A percentile compares a stretch with the other conserved stretches of the same genome.
Evolutionary conservation across 2,888 invertebrate genomes (phyloP).

Genomic region (Bedellia somnulentella): DNA sequence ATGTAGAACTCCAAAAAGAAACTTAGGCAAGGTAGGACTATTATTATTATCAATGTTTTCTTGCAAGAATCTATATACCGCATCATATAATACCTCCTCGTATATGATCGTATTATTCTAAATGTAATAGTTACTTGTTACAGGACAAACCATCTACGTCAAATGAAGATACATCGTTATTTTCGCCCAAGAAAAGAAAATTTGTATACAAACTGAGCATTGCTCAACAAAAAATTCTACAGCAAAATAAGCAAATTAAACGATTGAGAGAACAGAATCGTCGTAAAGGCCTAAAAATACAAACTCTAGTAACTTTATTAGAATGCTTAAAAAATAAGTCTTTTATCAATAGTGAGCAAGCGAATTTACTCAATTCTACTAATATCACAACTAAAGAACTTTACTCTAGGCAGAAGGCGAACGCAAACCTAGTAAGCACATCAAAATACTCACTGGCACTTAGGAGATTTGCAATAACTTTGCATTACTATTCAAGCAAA

Average conservation of each 20-base stretch:
- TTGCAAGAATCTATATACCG: too few species aligned
- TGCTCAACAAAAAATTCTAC: slow-evolving; percentile 5
- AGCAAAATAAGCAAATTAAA: slow-evolving; percentile 5
- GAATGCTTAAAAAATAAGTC: slow-evolving; percentile 4
- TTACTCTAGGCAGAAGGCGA: slow-evolving; percentile 4
- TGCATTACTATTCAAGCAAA: slow-evolving; percentile 17
- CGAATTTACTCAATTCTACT: slow-evolving; percentile 2
- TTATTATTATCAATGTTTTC: too few species aligned
- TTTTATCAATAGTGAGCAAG: slow-evolving; percentile 5
- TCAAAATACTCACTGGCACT: slow-evolving; percentile 9
- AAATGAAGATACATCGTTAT: slow-evolving; percentile 2
- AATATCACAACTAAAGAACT: slow-evolving; percentile 5
- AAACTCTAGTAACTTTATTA: slow-evolving; percentile 1
- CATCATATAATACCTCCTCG: too few species aligned
- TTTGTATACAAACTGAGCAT: slow-evolving; percentile 2
- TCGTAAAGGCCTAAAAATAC: slow-evolving; percentile 5
- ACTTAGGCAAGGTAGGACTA: too few species aligned
- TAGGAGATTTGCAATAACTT: slow-evolving; percentile 14
- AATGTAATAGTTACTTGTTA: too few species aligned
- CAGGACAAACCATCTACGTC: slow-evolving; percentile 2
- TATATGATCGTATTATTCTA: too few species aligned
- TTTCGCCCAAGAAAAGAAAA: slow-evolving; percentile 3
- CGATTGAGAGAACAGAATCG: slow-evolving; percentile 5
- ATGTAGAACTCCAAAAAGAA: too few species aligned
- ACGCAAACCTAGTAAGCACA: slow-evolving; percentile 3